Conservation (phyloP, 2,797 vertebrate species). For the Falco columbarius region DNA sequence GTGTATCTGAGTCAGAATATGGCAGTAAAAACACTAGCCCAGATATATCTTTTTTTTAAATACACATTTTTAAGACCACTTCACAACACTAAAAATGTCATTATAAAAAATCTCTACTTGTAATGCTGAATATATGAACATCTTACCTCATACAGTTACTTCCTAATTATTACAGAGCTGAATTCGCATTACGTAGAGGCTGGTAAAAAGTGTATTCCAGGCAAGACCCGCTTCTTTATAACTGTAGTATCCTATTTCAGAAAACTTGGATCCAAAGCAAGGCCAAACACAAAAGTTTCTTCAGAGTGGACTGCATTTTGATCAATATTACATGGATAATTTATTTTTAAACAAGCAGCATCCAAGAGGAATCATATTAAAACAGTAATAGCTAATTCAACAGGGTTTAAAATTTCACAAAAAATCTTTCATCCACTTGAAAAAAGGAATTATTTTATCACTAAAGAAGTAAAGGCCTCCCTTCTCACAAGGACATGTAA, state of each 20-base stretch:
- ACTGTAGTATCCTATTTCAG: background rate
- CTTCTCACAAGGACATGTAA: background rate
- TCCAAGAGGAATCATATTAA: background rate
- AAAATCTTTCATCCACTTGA: background rate
- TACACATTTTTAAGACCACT: conserved; percentile 6
- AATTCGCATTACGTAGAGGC: background rate
- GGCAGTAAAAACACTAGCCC: background rate
- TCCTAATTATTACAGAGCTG: background rate
- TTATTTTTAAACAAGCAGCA: background rate
- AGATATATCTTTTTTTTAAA: background rate
- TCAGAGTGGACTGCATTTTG: background rate
- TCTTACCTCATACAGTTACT: conserved; percentile 37
- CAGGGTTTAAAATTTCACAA: background rate
- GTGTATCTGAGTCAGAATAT: background rate
- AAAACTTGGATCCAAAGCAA: conserved; percentile 4
- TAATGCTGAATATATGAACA: conserved; percentile 5
- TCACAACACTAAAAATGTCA: background rate
- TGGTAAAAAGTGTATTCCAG: background rate
- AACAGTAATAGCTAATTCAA: background rate
- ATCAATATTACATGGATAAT: background rate
- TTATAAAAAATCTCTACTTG: background rate
- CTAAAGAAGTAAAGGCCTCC: background rate
- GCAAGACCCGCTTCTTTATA: background rate
- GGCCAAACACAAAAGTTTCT: background rate
- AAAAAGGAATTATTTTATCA: background rate